These are phyloP conservation scores for Zelostemma sp. DNA, from an alignment of 1,140 invertebrate species.

Conservation along the genomic window DNA sequence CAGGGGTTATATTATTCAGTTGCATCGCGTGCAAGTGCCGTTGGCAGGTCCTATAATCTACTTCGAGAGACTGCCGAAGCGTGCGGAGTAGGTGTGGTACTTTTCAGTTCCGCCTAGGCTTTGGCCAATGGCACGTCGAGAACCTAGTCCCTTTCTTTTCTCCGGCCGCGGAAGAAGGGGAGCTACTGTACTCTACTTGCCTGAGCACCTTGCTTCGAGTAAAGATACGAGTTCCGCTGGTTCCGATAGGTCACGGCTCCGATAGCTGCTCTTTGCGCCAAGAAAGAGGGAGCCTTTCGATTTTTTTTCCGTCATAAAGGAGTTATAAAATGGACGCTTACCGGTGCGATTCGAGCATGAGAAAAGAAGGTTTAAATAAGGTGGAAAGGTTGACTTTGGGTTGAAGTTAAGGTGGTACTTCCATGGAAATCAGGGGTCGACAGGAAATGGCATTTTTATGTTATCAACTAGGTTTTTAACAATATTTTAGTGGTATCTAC, in stretches of 20 bases:
- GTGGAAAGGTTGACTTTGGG: no score
- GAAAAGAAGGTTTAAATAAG: no score
- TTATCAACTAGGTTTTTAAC: no score
- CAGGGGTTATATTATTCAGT: conserved; percentile 24
- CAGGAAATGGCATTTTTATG: no score
- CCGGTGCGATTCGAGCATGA: no score
- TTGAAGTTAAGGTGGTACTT: no score
- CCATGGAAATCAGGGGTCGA: no score
- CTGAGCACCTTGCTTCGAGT: neutral
- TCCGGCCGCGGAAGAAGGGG: conserved; percentile 32
- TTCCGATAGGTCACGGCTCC: conserved; percentile 1
- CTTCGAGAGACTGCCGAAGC: neutral
- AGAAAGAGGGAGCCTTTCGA: neutral
- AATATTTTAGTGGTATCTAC: no score
- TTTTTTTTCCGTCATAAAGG: no score
- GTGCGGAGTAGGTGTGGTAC: conserved; percentile 37
- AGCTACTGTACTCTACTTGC: neutral
- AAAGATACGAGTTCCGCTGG: neutral
- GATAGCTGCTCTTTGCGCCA: neutral
- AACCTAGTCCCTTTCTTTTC: conserved; percentile 42
- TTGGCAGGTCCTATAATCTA: conserved; percentile 26
- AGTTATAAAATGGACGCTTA: no score
- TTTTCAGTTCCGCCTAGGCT: conserved; percentile 40
- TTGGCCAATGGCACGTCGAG: conserved; percentile 39
- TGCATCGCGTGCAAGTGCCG: conserved; percentile 43